Evolutionary conservation across 1,140 invertebrate genomes (phyloP).

Genomic region (Zaprionus kolodkinae): DNA sequence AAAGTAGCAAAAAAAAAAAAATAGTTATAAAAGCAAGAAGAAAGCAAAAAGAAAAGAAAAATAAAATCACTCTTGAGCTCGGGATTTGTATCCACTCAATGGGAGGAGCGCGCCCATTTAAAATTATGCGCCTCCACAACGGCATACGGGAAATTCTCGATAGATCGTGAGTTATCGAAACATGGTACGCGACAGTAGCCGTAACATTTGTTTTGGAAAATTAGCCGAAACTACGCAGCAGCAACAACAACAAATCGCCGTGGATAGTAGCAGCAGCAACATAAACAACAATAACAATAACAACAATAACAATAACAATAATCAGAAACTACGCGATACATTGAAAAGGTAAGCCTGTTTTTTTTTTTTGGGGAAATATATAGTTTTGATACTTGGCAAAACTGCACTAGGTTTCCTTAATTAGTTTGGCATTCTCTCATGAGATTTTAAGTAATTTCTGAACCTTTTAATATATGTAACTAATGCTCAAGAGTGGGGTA

Average conservation of each 20-base stretch:
- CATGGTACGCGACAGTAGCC: conserved; percentile 99
- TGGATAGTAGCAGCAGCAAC: conserved; percentile 69
- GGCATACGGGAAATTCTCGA: conserved; percentile 75
- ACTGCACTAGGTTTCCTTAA: not conserved
- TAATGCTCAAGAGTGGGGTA: too few relatives aligned
- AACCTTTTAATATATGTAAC: too few relatives aligned
- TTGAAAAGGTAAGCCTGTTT: conserved; percentile 94
- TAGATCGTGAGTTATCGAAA: conserved; percentile 86
- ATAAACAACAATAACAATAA: conserved; percentile 53
- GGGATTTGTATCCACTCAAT: conserved; percentile 54
- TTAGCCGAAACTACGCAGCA: conserved; percentile 97
- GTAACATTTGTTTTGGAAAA: conserved; percentile 99
- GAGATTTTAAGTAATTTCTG: too few relatives aligned
- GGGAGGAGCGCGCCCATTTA: conserved; percentile 78
- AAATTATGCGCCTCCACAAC: conserved; percentile 77
- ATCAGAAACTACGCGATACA: conserved; percentile 92
- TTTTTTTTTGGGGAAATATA: not conserved
- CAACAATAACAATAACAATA: conserved; percentile 61
- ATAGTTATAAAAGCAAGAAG: not conserved
- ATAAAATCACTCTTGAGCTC: conserved; percentile 18
- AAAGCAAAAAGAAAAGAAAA: conserved; percentile 11
- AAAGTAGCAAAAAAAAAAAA: not conserved
- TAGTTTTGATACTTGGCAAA: too few relatives aligned
- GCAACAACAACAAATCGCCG: conserved; percentile 62
- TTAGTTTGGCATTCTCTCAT: not conserved